Percentiles rank a stretch among this genome's conserved stretches.
Evolutionary conservation across 2,888 invertebrate genomes (phyloP).

Genomic region (Synanthedon myopaeformis): DNA sequence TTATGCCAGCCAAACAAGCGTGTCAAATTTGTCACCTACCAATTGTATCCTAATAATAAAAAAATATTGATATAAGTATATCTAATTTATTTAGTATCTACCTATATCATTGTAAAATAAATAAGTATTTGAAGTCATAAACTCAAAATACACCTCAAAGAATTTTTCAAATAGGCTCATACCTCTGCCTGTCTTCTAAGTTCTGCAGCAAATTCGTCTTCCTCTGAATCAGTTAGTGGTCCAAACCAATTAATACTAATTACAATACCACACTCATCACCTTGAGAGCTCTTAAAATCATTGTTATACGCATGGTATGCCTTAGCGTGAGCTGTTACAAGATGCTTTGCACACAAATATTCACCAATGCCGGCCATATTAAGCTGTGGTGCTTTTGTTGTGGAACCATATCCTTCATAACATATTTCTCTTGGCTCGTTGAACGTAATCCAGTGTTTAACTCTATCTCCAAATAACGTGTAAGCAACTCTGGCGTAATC

Average conservation of each 20-base stretch:
- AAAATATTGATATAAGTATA: too few relatives aligned
- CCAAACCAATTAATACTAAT: conserved; percentile 41
- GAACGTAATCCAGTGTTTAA: conserved; percentile 77
- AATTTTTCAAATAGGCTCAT: neutral
- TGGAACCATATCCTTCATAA: conserved; percentile 42
- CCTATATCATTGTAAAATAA: neutral
- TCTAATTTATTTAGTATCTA: neutral
- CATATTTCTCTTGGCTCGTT: conserved; percentile 74
- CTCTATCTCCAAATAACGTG: conserved; percentile 70
- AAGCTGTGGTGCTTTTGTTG: conserved; percentile 37
- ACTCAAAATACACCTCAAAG: too few relatives aligned
- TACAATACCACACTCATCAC: conserved; percentile 50
- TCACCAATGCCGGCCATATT: conserved; percentile 48
- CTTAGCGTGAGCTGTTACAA: conserved; percentile 76
- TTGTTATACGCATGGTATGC: conserved; percentile 72
- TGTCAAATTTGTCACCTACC: too few relatives aligned
- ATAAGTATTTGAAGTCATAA: too few relatives aligned
- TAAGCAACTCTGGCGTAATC: conserved; percentile 71
- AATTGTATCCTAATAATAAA: too few relatives aligned
- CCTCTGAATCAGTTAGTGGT: conserved; percentile 26
- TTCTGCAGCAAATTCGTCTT: conserved; percentile 32
- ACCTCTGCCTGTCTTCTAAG: conserved; percentile 12
- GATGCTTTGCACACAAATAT: conserved; percentile 74
- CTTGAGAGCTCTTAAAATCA: conserved; percentile 58
- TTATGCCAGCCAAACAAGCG: too few relatives aligned